Percentiles rank a stretch among this genome's conserved stretches.
Conservation (phyloP, 1,140 invertebrate species). For the Tetranychus cinnabarinus region DNA sequence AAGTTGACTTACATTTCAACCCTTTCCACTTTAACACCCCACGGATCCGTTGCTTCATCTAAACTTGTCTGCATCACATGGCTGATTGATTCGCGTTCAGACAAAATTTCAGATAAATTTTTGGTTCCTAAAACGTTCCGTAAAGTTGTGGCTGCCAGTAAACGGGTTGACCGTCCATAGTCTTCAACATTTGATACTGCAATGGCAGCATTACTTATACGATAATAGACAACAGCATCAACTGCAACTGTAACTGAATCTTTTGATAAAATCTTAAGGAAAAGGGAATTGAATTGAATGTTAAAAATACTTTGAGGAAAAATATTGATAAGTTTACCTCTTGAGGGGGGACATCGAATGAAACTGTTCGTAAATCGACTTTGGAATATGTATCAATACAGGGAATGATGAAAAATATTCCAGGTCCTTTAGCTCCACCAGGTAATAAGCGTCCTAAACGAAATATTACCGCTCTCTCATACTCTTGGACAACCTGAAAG, state of each 20-base stretch:
- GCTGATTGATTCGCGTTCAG: slow-evolving; percentile 29
- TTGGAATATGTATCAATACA: slow-evolving; percentile 31
- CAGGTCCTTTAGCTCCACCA: slow-evolving; percentile 15
- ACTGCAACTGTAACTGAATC: slow-evolving; percentile 25
- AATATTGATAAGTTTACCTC: slow-evolving; percentile 21
- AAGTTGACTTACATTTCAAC: slow-evolving; percentile 61
- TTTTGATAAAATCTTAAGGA: slow-evolving; percentile 28
- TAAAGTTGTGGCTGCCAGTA: slow-evolving; percentile 23
- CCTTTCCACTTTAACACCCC: slow-evolving; percentile 71
- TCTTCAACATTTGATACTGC: slow-evolving; percentile 36
- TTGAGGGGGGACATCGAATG: slow-evolving; percentile 33
- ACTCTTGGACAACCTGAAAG: slow-evolving; percentile 17
- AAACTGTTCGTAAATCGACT: slow-evolving; percentile 31
- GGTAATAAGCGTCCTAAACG: slow-evolving; percentile 14
- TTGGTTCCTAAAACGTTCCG: slow-evolving; percentile 31
- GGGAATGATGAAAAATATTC: slow-evolving; percentile 33
- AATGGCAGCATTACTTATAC: slow-evolving; percentile 30
- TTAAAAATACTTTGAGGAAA: slow-evolving; percentile 16
- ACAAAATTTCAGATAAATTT: slow-evolving; percentile 28
- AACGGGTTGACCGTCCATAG: slow-evolving; percentile 22
- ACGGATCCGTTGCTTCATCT: slow-evolving; percentile 20
- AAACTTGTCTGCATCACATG: slow-evolving; percentile 26
- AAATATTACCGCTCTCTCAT: slow-evolving; percentile 17
- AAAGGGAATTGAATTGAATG: neutral
- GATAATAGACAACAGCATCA: slow-evolving; percentile 35